Evolutionary conservation across 2,113 vertebrate genomes (phyloP).

Genomic region (Daubentonia madagascariensis): DNA sequence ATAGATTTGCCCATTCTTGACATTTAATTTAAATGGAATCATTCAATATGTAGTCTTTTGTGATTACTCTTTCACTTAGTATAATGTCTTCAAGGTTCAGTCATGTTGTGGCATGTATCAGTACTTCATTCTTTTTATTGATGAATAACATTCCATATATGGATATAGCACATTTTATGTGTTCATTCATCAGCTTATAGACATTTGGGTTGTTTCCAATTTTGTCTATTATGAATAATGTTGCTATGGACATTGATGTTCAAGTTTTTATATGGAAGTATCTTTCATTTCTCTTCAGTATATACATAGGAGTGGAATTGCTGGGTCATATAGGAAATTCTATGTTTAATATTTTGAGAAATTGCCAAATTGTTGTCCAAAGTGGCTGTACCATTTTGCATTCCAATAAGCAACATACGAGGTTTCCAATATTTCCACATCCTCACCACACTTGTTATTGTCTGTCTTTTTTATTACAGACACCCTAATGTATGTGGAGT

Average conservation of each 20-base stretch:
- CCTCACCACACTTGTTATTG: neutral
- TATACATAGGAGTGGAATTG: neutral
- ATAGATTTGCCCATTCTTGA: neutral
- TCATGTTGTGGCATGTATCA: neutral
- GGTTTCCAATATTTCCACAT: neutral
- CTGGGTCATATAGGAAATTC: neutral
- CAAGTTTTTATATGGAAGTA: neutral
- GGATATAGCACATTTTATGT: neutral
- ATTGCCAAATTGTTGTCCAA: neutral
- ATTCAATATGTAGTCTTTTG: neutral
- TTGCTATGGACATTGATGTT: neutral
- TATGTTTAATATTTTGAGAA: neutral
- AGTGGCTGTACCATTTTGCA: neutral
- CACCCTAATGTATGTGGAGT: neutral
- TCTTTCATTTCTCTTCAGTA: neutral
- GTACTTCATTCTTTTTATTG: neutral
- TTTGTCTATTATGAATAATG: neutral
- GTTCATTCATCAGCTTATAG: neutral
- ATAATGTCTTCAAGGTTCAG: neutral
- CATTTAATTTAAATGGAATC: neutral
- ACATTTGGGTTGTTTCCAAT: neutral
- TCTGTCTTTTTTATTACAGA: neutral
- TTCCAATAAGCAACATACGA: neutral
- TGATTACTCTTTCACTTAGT: neutral
- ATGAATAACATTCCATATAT: neutral